These are phyloP conservation scores for Notechis scutatus DNA, from an alignment of 2,113 vertebrate species.

Conservation along the genomic window DNA sequence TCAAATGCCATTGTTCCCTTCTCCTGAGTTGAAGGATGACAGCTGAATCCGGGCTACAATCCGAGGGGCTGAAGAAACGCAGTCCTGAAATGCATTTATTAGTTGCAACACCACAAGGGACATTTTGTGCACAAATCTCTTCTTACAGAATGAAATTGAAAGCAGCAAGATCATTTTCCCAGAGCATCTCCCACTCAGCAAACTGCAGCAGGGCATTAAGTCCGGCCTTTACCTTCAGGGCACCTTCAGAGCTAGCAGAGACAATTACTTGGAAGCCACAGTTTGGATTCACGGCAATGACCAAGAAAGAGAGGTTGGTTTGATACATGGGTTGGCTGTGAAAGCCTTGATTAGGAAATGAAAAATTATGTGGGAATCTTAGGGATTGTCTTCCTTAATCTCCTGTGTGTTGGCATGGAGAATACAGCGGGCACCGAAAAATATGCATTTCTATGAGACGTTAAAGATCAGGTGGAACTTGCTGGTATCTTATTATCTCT, in stretches of 20 bases:
- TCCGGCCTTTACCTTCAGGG: constrained; percentile 87
- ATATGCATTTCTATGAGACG: neutral
- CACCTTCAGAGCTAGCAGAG: constrained; percentile 88
- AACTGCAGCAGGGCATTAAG: constrained; percentile 91
- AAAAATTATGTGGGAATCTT: neutral
- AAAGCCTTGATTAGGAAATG: neutral
- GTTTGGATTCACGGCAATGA: constrained; percentile 89
- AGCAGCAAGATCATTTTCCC: constrained; percentile 86
- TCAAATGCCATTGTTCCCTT: neutral
- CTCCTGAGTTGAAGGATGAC: neutral
- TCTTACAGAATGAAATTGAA: constrained; percentile 83
- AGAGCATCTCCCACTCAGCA: constrained; percentile 92
- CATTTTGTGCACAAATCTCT: neutral
- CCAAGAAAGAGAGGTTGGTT: constrained; percentile 84
- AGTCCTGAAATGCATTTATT: neutral
- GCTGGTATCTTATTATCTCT: neutral
- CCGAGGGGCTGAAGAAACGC: neutral
- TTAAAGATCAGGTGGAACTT: neutral
- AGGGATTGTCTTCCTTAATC: neutral
- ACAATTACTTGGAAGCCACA: constrained; percentile 96
- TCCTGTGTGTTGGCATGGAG: neutral
- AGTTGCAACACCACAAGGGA: neutral
- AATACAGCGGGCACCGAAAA: too few relatives aligned
- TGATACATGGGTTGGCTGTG: constrained; percentile 12
- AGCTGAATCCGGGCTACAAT: neutral